A percentile compares a stretch with the other conserved stretches of the same genome.
Conservation (phyloP, 2,888 invertebrate species). For the Pammene aurita region DNA sequence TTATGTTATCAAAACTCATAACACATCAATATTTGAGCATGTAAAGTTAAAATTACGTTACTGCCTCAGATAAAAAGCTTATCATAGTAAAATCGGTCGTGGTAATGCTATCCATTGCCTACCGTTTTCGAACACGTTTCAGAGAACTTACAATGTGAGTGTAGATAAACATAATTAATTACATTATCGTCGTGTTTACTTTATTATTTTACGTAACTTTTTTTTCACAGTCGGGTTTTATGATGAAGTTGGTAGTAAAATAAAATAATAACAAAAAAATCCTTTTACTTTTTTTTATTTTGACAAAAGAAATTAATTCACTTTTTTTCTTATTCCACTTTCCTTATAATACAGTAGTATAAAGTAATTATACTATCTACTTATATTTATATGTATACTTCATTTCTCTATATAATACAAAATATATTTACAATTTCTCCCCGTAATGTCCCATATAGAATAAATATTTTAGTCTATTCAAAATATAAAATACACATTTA, state of each 20-base stretch:
- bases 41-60: no score
- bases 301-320: conserved; percentile 83
- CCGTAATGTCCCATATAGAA: conserved; percentile 76
- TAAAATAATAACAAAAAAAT: conserved; percentile 57
- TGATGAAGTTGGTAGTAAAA: neutral
- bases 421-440: conserved; percentile 79
- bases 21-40: no score
- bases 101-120: no score
- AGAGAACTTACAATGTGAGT: no score
- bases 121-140: no score
- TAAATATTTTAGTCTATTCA: conserved; percentile 40
- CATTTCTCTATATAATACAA: conserved; percentile 79
- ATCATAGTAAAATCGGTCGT: no score
- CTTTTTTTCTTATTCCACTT: conserved; percentile 75
- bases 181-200: no score
- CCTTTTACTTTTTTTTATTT: conserved; percentile 78
- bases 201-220: no score
- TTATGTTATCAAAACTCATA: no score
- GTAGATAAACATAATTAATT: no score
- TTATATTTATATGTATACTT: conserved; percentile 78
- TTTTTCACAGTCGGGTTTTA: neutral
- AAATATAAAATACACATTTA: conserved; percentile 37
- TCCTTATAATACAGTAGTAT: conserved; percentile 80
- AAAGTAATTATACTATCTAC: conserved; percentile 81
- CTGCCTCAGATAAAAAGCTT: no score